phyloP scores from a whole-genome alignment of 1,140 invertebrate genomes.

The Acromyrmex charruanus region DNA sequence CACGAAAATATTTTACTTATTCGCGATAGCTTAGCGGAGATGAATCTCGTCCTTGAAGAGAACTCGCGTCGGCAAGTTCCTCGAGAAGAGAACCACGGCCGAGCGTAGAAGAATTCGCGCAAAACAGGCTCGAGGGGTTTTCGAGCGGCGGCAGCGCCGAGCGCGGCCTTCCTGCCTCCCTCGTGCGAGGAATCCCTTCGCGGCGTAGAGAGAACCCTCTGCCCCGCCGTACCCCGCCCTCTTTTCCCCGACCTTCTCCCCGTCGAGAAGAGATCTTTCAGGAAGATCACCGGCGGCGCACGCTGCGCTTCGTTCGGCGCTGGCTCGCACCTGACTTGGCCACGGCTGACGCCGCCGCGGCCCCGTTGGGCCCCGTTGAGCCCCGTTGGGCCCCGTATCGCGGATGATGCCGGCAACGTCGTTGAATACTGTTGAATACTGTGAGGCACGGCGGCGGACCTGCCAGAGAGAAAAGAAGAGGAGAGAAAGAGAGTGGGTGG shows the following conservation, averaged over 20 bases:
- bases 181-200: slow-evolving; percentile 74
- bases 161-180: slow-evolving; percentile 74
- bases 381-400: slow-evolving; percentile 48
- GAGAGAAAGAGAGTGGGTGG: slow-evolving; percentile 63
- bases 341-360: slow-evolving; percentile 59
- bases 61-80: slow-evolving; percentile 49
- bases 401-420: slow-evolving; percentile 51
- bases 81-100: slow-evolving; percentile 73
- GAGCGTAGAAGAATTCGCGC: slow-evolving; percentile 76
- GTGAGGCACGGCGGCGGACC: slow-evolving; percentile 7
- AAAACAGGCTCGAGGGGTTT: slow-evolving; percentile 78
- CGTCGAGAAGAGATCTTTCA: slow-evolving; percentile 72
- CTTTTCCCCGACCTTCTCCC: slow-evolving; percentile 54
- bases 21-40: slow-evolving; percentile 25
- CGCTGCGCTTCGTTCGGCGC: slow-evolving; percentile 69
- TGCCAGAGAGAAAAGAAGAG: slow-evolving; percentile 32
- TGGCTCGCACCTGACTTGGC: slow-evolving; percentile 72
- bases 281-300: slow-evolving; percentile 76
- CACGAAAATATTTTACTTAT: slow-evolving; percentile 27
- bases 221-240: slow-evolving; percentile 64
- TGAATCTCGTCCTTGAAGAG: slow-evolving; percentile 36
- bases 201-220: slow-evolving; percentile 71
- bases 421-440: slow-evolving; percentile 57
- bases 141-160: slow-evolving; percentile 69
- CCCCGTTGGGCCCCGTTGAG: neutral